A percentile compares a stretch with the other conserved stretches of the same genome.
These are phyloP conservation scores for Eleginops maclovinus DNA, from an alignment of 2,113 vertebrate species.

Conservation along the genomic window DNA sequence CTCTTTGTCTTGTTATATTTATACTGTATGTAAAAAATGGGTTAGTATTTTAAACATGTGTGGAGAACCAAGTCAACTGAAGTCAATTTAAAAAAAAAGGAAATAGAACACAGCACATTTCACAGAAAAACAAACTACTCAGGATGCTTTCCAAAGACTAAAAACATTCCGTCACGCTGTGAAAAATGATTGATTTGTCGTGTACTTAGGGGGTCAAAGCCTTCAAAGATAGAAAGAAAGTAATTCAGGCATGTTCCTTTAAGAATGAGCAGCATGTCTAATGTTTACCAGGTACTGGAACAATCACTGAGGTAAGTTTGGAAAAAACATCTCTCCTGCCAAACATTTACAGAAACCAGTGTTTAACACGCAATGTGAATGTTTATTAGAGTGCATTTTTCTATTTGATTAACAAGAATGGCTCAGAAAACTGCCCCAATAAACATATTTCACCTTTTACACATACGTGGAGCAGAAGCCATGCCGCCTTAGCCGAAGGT, in stretches of 20 bases:
- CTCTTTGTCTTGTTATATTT: too few relatives aligned
- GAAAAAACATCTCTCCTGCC: background rate
- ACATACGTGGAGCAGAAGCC: background rate
- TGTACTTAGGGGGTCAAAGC: too few relatives aligned
- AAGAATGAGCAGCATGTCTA: background rate
- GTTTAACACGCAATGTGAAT: background rate
- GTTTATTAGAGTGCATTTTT: background rate
- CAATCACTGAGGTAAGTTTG: background rate
- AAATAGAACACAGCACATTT: too few relatives aligned
- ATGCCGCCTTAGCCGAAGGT: background rate
- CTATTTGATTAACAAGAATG: background rate
- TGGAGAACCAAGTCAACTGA: too few relatives aligned
- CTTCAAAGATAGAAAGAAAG: too few relatives aligned
- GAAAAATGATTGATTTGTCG: background rate
- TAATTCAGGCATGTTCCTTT: too few relatives aligned
- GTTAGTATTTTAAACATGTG: too few relatives aligned
- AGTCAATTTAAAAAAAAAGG: too few relatives aligned
- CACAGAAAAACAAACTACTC: too few relatives aligned
- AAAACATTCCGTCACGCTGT: background rate
- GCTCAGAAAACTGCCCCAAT: conserved; percentile 3
- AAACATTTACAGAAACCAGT: background rate
- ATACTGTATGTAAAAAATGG: too few relatives aligned
- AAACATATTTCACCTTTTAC: conserved; percentile 17
- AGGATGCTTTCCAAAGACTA: too few relatives aligned
- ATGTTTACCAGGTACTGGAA: background rate